Base-by-base conservation (phyloP, 2,797 vertebrate genomes). In the Falco peregrinus region DNA sequence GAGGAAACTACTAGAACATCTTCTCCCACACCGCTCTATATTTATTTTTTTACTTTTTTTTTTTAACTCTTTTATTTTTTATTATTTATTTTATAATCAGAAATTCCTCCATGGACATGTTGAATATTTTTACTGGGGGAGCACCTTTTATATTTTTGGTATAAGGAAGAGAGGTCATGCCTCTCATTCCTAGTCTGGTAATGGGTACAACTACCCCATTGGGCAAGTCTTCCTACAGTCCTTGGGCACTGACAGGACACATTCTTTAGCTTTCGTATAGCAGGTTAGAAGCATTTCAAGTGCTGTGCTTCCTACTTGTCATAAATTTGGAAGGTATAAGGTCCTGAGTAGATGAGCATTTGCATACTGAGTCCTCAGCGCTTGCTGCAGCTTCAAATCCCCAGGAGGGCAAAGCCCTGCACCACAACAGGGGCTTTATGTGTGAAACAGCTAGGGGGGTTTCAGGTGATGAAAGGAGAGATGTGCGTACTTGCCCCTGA, bases 381-480 rank as follows among this genome's bases (percentile, higher is more conserved):
- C 57, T 82, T 45, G 67, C 25, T 84, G 69, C 67, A 65, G 53
- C 59, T n/a, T 93, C 85, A 73, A 35, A 87, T 61, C 60, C 64
- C 70, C 16, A 4, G 39, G 60, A 84, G 48, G 57, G 39, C 43
- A 21, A 60, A 76, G 25, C 41, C 24, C 10, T 1, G 1, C 6
- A 4, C 37, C 47, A 12, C 63, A 73, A 45, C 29, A 12, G 56
- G 57, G 56, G 69, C n/a, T 94, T 89, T 82, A 45, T 47, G 45
- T 73, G 56, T 0, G 0, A 41, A 85, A 37, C 2, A 7, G 63
- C 70, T 63, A 18, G 65, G 3, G 2, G 54, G 51, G 31, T 87
- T 93, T 90, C 57, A 48, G 77, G 94, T 35, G 81, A 43, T 79
- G 90, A 95, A 96, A 96, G 71, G 57, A 91, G 90, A 87, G 93